Percentiles rank a stretch among this genome's conserved stretches.
phyloP scores from a whole-genome alignment of 2,113 vertebrate genomes.

The Burhinus bistriatus region DNA sequence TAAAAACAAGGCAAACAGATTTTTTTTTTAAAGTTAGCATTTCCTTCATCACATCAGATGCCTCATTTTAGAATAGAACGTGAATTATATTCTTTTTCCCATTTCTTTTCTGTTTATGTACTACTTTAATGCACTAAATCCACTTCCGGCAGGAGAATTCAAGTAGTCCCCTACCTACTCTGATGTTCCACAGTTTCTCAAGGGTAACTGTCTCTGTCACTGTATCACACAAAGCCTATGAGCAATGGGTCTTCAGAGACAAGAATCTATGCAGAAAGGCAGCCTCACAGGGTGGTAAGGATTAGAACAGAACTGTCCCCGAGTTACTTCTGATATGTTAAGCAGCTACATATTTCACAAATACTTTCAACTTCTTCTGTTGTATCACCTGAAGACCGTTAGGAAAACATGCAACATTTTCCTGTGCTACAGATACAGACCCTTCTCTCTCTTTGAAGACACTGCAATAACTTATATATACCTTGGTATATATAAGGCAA shows the following conservation, averaged over 20 bases:
- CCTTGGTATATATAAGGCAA: no score
- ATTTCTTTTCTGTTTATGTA: neutral
- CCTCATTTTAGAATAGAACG: neutral
- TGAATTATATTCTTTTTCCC: neutral
- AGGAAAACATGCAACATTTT: rapidly evolving
- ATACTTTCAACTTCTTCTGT: neutral
- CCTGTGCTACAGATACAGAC: neutral
- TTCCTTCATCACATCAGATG: neutral
- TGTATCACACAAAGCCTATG: rapidly evolving
- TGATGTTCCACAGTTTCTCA: neutral
- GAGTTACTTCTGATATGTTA: rapidly evolving
- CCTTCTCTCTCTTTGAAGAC: neutral
- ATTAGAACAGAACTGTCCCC: neutral
- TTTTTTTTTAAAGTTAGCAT: neutral
- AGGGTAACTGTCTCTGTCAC: neutral
- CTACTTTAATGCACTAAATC: neutral
- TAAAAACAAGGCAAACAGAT: neutral
- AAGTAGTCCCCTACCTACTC: neutral
- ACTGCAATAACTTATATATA: neutral
- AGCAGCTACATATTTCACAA: neutral
- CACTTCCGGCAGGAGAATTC: neutral
- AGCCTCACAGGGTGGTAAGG: neutral
- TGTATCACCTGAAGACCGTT: neutral
- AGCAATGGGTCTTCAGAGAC: neutral
- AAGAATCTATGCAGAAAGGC: neutral